Evolutionary conservation across 2,888 invertebrate species (phyloP).

Genomic region (Acrobasis consociella): DNA sequence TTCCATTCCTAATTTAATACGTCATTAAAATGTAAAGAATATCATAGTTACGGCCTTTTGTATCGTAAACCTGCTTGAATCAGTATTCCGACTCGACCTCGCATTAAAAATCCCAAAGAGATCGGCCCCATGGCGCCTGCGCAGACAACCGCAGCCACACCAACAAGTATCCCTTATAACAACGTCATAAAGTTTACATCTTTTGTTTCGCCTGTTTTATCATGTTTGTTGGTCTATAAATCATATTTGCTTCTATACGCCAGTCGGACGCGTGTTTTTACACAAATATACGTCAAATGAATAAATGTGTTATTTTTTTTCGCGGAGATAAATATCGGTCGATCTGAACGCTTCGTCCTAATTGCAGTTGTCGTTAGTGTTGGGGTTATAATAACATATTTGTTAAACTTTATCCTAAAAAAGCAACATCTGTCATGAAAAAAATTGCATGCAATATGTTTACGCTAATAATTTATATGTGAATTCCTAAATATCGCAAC

Average conservation of each 20-base stretch:
- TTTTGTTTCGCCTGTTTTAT: slow-evolving; percentile 12
- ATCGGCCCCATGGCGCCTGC: slow-evolving; percentile 73
- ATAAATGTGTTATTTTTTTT: slow-evolving; percentile 53
- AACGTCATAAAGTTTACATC: slow-evolving; percentile 39
- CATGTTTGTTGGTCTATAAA: slow-evolving; percentile 56
- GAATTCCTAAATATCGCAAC: no score
- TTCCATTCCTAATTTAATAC: slow-evolving; percentile 19
- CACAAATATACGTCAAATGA: slow-evolving; percentile 67
- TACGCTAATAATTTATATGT: not conserved
- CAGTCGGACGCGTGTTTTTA: slow-evolving; percentile 72
- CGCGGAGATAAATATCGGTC: slow-evolving; percentile 54
- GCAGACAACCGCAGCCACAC: slow-evolving; percentile 37
- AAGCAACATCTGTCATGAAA: not conserved
- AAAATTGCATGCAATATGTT: slow-evolving; percentile 6
- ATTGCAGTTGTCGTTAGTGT: slow-evolving; percentile 51
- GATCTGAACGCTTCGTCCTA: slow-evolving; percentile 47
- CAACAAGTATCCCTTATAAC: slow-evolving; percentile 36
- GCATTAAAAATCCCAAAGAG: slow-evolving; percentile 70
- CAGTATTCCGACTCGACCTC: slow-evolving; percentile 67
- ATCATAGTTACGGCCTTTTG: slow-evolving; percentile 19
- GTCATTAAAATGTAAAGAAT: slow-evolving; percentile 19
- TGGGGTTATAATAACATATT: slow-evolving; percentile 31
- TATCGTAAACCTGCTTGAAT: slow-evolving; percentile 32
- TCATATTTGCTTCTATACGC: slow-evolving; percentile 70
- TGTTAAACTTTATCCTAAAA: slow-evolving; percentile 34